A percentile compares a stretch with the other conserved stretches of the same genome.
These are phyloP conservation scores for Falcunculus frontatus DNA, from an alignment of 2,113 vertebrate genomes.

Conservation along the genomic window DNA sequence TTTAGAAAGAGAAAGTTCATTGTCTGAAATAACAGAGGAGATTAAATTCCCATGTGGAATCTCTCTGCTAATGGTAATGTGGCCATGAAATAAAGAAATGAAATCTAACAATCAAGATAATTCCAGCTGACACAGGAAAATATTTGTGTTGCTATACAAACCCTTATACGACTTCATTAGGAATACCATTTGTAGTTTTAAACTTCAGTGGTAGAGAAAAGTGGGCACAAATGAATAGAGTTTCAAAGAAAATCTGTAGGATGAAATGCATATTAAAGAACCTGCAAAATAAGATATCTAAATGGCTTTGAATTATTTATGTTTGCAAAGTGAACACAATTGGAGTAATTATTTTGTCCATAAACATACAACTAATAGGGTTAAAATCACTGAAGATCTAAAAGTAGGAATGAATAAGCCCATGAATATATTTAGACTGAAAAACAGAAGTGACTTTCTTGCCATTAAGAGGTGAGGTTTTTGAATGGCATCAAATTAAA, in stretches of 20 bases:
- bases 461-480: neutral
- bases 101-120: neutral
- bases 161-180: neutral
- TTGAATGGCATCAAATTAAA: neutral
- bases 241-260: neutral
- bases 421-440: fast-evolving
- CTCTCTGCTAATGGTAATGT: neutral
- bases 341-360: neutral
- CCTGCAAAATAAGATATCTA: neutral
- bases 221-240: neutral
- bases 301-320: neutral
- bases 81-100: neutral
- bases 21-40: neutral
- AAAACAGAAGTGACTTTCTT: neutral
- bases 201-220: neutral
- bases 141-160: neutral
- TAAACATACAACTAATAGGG: neutral
- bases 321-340: neutral
- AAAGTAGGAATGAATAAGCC: neutral
- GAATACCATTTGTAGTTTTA: neutral
- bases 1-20: neutral
- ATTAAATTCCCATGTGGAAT: neutral
- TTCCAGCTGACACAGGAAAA: neutral
- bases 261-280: neutral
- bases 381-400: neutral